A percentile compares a stretch with the other conserved stretches of the same genome.
These are phyloP conservation scores for Tapirus terrestris DNA, from an alignment of 2,113 vertebrate genomes.

Conservation along the genomic window DNA sequence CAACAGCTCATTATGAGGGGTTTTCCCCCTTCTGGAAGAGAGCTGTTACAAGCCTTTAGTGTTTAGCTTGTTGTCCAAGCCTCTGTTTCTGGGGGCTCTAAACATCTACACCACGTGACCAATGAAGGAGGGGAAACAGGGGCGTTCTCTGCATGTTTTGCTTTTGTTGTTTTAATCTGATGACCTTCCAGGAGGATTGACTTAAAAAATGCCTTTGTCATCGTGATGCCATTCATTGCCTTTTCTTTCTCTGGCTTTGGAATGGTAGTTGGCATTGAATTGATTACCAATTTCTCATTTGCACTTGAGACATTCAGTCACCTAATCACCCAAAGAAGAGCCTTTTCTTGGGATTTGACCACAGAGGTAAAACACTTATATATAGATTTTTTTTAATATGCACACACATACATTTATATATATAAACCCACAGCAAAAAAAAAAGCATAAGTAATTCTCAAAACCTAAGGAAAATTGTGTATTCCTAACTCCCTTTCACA, in stretches of 20 bases:
- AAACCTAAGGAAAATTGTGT: not conserved
- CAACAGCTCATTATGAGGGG: not conserved
- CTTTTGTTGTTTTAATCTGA: not conserved
- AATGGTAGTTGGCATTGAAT: not conserved
- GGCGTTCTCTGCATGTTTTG: rapidly evolving
- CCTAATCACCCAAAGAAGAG: not conserved
- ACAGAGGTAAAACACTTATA: not conserved
- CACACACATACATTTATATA: too few species aligned
- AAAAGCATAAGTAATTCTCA: not conserved
- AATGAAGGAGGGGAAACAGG: rapidly evolving
- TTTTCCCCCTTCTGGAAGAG: not conserved
- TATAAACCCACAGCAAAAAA: not conserved
- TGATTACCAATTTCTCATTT: not conserved
- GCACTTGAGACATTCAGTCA: not conserved
- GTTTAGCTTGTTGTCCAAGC: not conserved
- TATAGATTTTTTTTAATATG: not conserved
- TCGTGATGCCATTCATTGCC: not conserved
- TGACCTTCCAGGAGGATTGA: not conserved
- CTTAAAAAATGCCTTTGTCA: not conserved
- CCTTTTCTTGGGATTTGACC: not conserved
- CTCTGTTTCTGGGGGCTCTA: not conserved
- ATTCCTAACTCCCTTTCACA: not conserved
- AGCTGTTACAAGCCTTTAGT: not conserved
- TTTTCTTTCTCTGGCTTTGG: not conserved
- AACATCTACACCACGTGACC: not conserved